Conservation (phyloP, 2,888 invertebrate genomes). For the Dermolepida albohirtum region DNA sequence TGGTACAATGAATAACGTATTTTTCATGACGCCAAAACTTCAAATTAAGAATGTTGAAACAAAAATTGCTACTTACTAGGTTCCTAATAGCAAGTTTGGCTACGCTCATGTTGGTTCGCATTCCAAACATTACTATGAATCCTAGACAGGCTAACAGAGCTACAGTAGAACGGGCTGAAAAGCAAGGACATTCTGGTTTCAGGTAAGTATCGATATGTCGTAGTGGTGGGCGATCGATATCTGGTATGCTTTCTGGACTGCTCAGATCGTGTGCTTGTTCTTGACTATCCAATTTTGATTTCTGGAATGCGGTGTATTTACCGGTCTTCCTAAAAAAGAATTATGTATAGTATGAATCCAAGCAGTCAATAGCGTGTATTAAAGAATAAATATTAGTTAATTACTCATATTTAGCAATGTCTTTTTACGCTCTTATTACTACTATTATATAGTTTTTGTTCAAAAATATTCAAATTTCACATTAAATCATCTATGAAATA, state of each 20-base stretch:
- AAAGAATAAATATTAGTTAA: no score
- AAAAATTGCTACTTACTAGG: slow-evolving; percentile 22
- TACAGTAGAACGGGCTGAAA: slow-evolving; percentile 88
- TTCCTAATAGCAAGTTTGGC: slow-evolving; percentile 87
- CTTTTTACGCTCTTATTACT: no score
- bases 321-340: slow-evolving; percentile 41
- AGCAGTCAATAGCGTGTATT: no score
- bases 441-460: no score
- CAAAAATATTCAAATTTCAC: no score
- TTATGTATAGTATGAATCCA: no score
- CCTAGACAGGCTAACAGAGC: slow-evolving; percentile 88
- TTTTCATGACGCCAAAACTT: neutral
- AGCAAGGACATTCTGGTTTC: slow-evolving; percentile 87
- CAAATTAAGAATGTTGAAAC: no score
- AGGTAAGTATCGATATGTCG: slow-evolving; percentile 90
- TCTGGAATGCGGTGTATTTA: slow-evolving; percentile 28
- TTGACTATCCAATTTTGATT: slow-evolving; percentile 44
- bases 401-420: no score
- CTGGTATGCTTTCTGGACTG: slow-evolving; percentile 82
- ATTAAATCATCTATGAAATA: no score
- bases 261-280: slow-evolving; percentile 73
- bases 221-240: slow-evolving; percentile 86
- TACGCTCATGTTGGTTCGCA: slow-evolving; percentile 99
- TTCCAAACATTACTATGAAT: slow-evolving; percentile 96
- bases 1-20: neutral